Conservation (phyloP, 2,888 invertebrate genomes). For the Noctua comes region DNA sequence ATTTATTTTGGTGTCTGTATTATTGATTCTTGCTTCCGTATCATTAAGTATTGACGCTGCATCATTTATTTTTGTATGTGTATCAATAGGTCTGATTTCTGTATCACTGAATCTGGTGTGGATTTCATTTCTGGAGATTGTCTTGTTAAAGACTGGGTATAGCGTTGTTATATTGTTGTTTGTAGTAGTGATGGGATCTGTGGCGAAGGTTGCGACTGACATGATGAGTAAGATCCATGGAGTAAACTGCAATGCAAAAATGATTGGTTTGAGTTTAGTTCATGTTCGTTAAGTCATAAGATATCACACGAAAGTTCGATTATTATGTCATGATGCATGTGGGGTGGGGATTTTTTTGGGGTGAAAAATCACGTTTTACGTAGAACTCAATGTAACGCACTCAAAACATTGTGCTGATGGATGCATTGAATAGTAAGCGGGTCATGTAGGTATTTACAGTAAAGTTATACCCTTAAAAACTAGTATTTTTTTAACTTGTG, state of each 20-base stretch:
- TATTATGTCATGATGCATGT: not conserved
- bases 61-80: conserved; percentile 3
- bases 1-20: conserved; percentile 4
- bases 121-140: conserved; percentile 53
- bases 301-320: not conserved
- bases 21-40: conserved; percentile 20
- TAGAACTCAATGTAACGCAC: too few species aligned
- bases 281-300: not conserved
- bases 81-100: conserved; percentile 43
- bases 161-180: conserved; percentile 79
- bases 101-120: conserved; percentile 47
- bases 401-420: too few species aligned
- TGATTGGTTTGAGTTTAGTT: not conserved
- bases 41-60: conserved; percentile 36
- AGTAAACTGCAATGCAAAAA: conserved; percentile 68
- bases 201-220: conserved; percentile 63
- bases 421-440: too few species aligned
- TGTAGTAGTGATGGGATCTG: conserved; percentile 68
- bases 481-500: too few species aligned
- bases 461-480: too few species aligned
- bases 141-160: conserved; percentile 75
- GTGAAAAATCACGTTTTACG: too few species aligned
- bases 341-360: not conserved
- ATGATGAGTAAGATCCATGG: conserved; percentile 71
- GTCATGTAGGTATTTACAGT: too few species aligned